phyloP scores from a whole-genome alignment of 1,140 invertebrate species.

The Apis florea region DNA sequence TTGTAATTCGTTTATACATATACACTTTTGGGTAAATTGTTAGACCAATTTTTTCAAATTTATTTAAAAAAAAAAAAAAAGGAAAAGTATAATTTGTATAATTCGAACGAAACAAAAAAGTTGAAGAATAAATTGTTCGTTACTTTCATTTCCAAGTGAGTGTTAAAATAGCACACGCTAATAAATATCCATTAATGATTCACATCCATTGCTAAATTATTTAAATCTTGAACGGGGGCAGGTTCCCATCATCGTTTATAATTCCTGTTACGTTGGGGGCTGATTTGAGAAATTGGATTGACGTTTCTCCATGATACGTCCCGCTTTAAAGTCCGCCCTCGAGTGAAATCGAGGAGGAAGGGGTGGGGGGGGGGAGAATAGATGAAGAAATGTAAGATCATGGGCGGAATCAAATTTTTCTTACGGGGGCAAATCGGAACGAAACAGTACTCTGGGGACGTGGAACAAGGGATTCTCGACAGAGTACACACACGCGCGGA shows the following conservation, averaged over 20 bases:
- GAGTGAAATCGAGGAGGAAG: slow-evolving; percentile 23
- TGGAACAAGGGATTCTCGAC: slow-evolving; percentile 56
- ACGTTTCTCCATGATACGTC: background rate
- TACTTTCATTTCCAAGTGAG: too few species aligned
- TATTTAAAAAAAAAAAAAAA: too few species aligned
- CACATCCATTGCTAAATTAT: background rate
- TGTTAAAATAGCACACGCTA: background rate
- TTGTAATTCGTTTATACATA: too few species aligned
- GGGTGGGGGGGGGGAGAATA: background rate
- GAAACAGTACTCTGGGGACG: slow-evolving; percentile 91
- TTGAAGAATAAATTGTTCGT: too few species aligned
- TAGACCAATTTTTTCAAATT: too few species aligned
- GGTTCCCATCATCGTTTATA: background rate
- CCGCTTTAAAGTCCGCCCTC: slow-evolving; percentile 30
- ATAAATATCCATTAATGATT: background rate
- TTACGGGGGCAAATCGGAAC: slow-evolving; percentile 93
- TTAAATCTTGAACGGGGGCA: slow-evolving; percentile 3
- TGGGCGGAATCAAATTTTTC: slow-evolving; percentile 74
- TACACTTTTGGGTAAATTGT: too few species aligned
- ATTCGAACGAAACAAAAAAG: too few species aligned
- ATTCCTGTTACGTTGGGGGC: background rate
- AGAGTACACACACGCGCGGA: too few species aligned
- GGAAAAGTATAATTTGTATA: too few species aligned
- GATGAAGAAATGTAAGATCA: slow-evolving; percentile 59
- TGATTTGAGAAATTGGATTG: slow-evolving; percentile 18